Base-by-base conservation (phyloP, 2,113 vertebrate genomes). In the Thomomys bottae region DNA sequence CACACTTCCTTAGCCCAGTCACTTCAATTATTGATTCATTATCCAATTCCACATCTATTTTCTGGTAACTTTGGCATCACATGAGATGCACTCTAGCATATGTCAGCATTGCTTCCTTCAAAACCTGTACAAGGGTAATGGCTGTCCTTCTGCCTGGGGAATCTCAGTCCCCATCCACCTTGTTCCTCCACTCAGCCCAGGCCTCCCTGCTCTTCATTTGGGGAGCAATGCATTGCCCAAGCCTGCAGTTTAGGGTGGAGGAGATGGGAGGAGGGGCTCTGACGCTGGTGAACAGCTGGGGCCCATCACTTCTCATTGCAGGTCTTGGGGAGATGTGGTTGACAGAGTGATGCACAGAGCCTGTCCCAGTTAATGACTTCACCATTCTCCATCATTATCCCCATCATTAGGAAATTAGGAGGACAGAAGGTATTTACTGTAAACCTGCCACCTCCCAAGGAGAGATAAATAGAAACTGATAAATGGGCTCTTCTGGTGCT, bases 401-500 rank as follows among this genome's bases (percentile, higher is more conserved):
- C 98, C 98, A 99, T 99, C 99, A 99, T 99, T 99, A 99, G 99
- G 98, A 99, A 99, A 99, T 99, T 99, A 99, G 98, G 97, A 98
- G 99, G 99, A 99, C 99, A 99, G 99, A 99, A 99, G 99, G 99
- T 99, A 99, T 99, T 99, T 99, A 99, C 99, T 99, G 99, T 99
- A 99, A 99, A 99, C 98, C 99, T 99, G 99, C 99, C 99, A 99
- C 99, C 99, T 99, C 99, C 99, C 99, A 99, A 99, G 99, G 99
- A 99, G 99, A 99, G 99, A 99, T 99, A 99, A 99, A 99, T 99
- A 99, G 99, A 99, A 99, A 98, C 99, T 99, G 99, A 99, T 99
- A 99, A 99, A 99, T 99, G 99, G 97, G 98, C 98, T 98, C 98
- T 98, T 97, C 98, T 98, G 98, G 98, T 97, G 98, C 98, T 98